Evolutionary conservation across 2,797 vertebrate genomes (phyloP).

Genomic region (Eulemur coronatus): DNA sequence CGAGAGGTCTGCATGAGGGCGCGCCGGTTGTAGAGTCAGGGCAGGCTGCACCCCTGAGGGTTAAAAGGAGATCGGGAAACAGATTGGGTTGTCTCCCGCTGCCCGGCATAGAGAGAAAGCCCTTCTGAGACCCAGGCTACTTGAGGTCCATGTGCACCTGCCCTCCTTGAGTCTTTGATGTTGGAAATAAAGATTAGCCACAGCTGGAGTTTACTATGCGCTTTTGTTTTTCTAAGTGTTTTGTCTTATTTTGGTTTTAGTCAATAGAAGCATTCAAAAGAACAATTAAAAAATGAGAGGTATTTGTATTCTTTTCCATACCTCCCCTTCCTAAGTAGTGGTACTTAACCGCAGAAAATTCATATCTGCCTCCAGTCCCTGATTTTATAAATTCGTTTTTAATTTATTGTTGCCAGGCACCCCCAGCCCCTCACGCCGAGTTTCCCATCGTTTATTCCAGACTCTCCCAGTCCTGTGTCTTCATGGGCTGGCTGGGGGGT

Average conservation of each 20-base stretch:
- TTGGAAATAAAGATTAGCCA: background rate
- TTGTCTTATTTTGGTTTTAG: background rate
- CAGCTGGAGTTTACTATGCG: background rate
- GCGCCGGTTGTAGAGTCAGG: too few relatives aligned
- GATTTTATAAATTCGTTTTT: background rate
- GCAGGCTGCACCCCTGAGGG: background rate
- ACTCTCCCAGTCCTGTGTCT: background rate
- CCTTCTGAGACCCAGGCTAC: background rate
- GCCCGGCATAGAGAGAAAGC: too few relatives aligned
- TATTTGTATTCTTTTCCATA: background rate
- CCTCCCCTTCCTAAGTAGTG: background rate
- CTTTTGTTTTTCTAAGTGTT: background rate
- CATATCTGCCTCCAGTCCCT: background rate
- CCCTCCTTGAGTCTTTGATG: accelerated
- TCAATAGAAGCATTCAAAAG: background rate
- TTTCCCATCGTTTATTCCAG: background rate
- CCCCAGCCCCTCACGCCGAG: too few relatives aligned
- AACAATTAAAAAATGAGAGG: background rate
- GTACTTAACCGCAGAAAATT: background rate
- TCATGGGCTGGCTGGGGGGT: too few relatives aligned
- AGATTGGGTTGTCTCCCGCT: accelerated
- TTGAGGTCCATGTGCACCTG: background rate
- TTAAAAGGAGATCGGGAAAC: background rate
- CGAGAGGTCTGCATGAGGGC: too few relatives aligned
- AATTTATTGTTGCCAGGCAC: background rate